Base-by-base conservation (phyloP, 2,797 vertebrate species). In the Triplophysa yarkandensis region DNA sequence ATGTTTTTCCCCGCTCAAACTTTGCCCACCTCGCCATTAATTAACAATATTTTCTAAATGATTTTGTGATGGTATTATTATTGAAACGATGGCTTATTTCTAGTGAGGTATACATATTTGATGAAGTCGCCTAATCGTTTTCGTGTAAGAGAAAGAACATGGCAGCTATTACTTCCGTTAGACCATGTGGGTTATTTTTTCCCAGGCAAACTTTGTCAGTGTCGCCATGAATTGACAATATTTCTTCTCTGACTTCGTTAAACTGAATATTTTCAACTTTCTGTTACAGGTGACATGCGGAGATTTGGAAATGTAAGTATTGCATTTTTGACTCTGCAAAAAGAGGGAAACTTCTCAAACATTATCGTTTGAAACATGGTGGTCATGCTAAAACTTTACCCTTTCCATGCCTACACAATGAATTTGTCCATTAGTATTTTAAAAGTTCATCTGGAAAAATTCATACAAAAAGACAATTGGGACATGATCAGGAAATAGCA, bases 61-160 rank as follows among this genome's bases (percentile, higher is more conserved):
- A 58, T 58, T 58, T 58, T 58, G 28, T 58, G 28, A 32, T 58
- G 16, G 28, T n/a, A 58, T 58, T 7, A n/a, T 58, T 58, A 32
- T 58, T 58, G 28, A 58, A 58, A 58, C 5, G 14, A n/a, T 27
- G 30, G n/a, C 27, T 57, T 57, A 57, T 57, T 57, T 30, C 27
- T 30, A n/a, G 28, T 58, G 16, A 10, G 55, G 25, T 16, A 4
- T 32, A 58, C 28, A 58, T 58, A 58, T 58, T 60, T 32, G 25
- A 57, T 28, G 2, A 55, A 28, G 25, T 28, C 14, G 52, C 39
- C 11, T 41, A 41, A 13, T 41, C 9, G 39, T 54, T 54, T 27
- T 28, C 27, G 11, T 54, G 52, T 27, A 13, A 27, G 23, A 27
- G 23, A 55, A 27, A 28, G 6, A 60, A 60, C 39, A 41, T 11